Evolutionary conservation across 2,113 vertebrate genomes (phyloP), one percentile per base, ranked within the genome.

Genomic region (Sterrhoptilus dennistouni): DNA sequence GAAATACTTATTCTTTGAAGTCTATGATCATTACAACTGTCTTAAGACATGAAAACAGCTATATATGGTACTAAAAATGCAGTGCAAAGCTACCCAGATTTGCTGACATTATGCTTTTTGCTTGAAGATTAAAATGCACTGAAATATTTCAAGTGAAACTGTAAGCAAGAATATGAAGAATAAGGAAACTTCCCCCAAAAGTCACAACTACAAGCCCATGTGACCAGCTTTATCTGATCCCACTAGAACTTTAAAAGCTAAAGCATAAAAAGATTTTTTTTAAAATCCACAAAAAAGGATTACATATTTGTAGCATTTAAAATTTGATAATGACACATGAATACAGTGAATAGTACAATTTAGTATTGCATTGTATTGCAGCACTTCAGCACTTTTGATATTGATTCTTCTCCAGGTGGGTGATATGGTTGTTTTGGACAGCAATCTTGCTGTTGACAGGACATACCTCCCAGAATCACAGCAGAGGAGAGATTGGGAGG

Each of bases 1-100:
- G 23, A 96, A 91, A 89, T 74, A 54, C 9, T 70, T 57, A 47
- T 59, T 70, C 77, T 89, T 95, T 89, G 74, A 72, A 93, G 87
- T 44, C 23, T 66, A 14, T 82, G 87, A 78, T 87, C 69, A 66
- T 78, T 84, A 71, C 42, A 78, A 75, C 25, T 84, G 29, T 94
- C 81, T 75, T 75, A 87, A 84, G 52, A 94, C 31, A 63, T 35
- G 25, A 38, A 77, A 90, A 83, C 13, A 80, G 36, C 17, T 86
- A 71, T 50, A 66, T 60, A 82, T 64, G 63, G 72, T 75, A 83
- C 20, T 60, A 80, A 95, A 95, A 93, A 83, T 59, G 69, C 31
- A 92, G 14, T 70, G n/a, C 72, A 86, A 94, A 94, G 23, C 75
- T 84, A 65, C 60, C 33, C 79, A 56, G 5, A 15, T 91, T 95